These are phyloP conservation scores for Dipodomys spectabilis DNA, from an alignment of 2,113 vertebrate genomes.

Conservation along the genomic window DNA sequence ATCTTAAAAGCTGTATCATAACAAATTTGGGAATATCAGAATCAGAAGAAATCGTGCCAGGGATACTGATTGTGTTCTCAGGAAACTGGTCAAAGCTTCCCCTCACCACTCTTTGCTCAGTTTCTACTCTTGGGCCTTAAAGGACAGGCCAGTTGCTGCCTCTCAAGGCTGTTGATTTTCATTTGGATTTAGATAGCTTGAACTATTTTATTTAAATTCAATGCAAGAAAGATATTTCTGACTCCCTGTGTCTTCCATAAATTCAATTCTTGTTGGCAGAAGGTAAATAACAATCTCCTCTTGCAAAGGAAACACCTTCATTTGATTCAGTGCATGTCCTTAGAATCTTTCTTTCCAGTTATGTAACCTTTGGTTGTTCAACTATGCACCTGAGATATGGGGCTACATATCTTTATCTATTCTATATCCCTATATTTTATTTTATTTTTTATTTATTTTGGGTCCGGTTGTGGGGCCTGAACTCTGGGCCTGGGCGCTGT, in stretches of 20 bases:
- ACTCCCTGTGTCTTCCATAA: background rate
- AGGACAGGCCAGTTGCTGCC: background rate
- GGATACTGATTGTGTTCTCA: background rate
- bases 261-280: constrained; percentile 13
- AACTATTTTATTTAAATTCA: constrained; percentile 53
- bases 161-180: constrained; percentile 4
- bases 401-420: too few relatives aligned
- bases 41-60: background rate
- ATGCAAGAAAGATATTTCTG: constrained; percentile 35
- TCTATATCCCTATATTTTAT: too few relatives aligned
- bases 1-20: background rate
- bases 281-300: background rate
- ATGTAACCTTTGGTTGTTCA: constrained; percentile 29
- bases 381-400: background rate
- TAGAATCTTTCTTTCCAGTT: background rate
- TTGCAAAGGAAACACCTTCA: background rate
- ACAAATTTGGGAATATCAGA: constrained; percentile 3
- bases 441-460: too few relatives aligned
- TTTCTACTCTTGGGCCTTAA: background rate
- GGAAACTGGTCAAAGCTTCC: background rate
- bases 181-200: background rate
- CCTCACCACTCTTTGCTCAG: background rate
- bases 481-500: too few relatives aligned
- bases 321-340: background rate
- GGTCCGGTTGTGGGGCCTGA: too few relatives aligned